Base-by-base conservation (phyloP, 2,888 invertebrate genomes). In the Andrena chrysosceles region DNA sequence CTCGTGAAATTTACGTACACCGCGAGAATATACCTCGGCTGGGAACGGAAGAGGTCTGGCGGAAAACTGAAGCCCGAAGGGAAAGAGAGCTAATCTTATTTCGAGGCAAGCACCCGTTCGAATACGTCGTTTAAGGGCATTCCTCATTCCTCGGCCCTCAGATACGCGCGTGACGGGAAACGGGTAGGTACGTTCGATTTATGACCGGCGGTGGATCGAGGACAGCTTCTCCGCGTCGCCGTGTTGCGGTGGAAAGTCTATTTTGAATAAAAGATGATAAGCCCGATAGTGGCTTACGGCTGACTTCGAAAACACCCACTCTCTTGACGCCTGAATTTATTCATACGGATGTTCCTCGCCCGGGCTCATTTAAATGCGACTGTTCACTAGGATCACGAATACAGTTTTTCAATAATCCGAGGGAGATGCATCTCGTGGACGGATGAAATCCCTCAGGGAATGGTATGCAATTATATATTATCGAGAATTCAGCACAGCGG, bases 251-350 rank as follows among this genome's bases (percentile, higher is more conserved):
- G 23, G 23, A 31, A 42, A 63, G 72, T 73, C 74, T 81, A 67
- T 59, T 62, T 31, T 74, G 82, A 82, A 81, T 82, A 82, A 81
- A 81, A 81, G 82, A 82, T 81, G 81, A 82, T 70, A 48, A 78
- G 48, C 59, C 29, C 48, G 68, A 81, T 81, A 79, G 64, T 29
- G 69, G 64, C 49, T 29, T 42, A 60, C 26, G 66, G 20, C 56
- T 52, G 66, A 67, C 52, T 62, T 71, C 71, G 48, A 66, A 60
- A 33, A 35, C 59, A 10, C 23, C 29, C 33, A 10, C 10, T 59
- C 23, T 13, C 42, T 31, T 20, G 60, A n/a, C 56, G 33, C 5
- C 2, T 52, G 67, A 72, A 72, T 81, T 79, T 81, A 81, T 81
- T 81, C 80, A 79, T 81, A 70, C 59, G 70, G 3, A 48, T 54